Percentiles rank a stretch among this genome's conserved stretches.
Evolutionary conservation across 2,888 invertebrate species (phyloP).

Genomic region (Caenorhabditis macrosperma): DNA sequence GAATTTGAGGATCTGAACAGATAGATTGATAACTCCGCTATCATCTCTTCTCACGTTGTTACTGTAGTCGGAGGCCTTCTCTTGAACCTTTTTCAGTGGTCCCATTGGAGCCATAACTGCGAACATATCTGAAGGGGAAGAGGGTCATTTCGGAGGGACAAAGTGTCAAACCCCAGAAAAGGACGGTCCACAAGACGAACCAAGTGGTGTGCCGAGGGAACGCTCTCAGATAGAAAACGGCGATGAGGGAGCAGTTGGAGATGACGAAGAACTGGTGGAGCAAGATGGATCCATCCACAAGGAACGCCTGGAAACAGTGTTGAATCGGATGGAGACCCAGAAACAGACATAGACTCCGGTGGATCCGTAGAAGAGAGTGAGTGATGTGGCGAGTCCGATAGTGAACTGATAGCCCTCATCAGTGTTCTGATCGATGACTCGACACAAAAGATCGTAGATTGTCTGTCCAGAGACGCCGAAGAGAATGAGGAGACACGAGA

Average conservation of each 20-base stretch:
- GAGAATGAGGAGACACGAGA: constrained; percentile 68
- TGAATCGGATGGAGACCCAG: background rate
- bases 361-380: constrained; percentile 22
- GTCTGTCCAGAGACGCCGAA: constrained; percentile 69
- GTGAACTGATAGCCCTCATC: constrained; percentile 16
- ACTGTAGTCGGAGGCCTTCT: constrained; percentile 73
- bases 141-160: background rate
- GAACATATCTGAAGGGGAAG: constrained; percentile 66
- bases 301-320: constrained; percentile 51
- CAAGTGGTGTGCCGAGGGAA: constrained; percentile 72
- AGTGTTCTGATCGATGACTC: constrained; percentile 20
- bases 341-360: constrained; percentile 39
- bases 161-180: constrained; percentile 66
- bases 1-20: constrained; percentile 63
- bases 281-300: constrained; percentile 49
- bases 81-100: constrained; percentile 69
- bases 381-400: constrained; percentile 2
- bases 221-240: constrained; percentile 70
- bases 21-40: background rate
- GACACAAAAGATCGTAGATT: constrained; percentile 30
- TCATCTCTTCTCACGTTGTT: constrained; percentile 50
- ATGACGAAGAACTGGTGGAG: constrained; percentile 72
- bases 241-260: constrained; percentile 71
- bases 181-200: constrained; percentile 69
- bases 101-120: constrained; percentile 73